Percentiles rank a stretch among this genome's conserved stretches.
Conservation (phyloP, 2,797 vertebrate genomes). For the Cryptoblepharus egeriae region DNA sequence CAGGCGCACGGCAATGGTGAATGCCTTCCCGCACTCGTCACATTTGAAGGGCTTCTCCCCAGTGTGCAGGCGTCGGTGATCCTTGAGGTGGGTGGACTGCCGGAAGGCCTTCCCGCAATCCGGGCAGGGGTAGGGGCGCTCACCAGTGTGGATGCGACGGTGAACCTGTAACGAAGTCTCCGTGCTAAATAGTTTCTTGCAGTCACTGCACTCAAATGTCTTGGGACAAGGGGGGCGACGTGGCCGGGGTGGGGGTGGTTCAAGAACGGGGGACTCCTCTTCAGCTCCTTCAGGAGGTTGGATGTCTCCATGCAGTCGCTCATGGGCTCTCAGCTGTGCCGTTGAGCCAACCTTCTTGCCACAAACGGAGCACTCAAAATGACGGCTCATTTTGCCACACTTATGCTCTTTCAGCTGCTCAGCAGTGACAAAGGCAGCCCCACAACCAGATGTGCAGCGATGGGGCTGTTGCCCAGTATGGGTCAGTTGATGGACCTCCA, state of each 20-base stretch:
- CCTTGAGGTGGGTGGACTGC: conserved; percentile 77
- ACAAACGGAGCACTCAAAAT: conserved; percentile 76
- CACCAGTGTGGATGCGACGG: conserved; percentile 74
- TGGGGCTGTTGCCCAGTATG: conserved; percentile 86
- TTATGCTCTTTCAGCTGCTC: conserved; percentile 85
- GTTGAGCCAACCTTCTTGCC: conserved; percentile 78
- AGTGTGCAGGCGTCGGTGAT: conserved; percentile 75
- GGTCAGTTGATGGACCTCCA: conserved; percentile 87
- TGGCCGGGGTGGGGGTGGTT: not conserved
- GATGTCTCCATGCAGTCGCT: conserved; percentile 80
- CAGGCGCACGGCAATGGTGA: conserved; percentile 88
- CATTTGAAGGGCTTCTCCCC: conserved; percentile 86
- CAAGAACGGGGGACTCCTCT: conserved; percentile 23
- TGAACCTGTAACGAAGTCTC: conserved; percentile 77
- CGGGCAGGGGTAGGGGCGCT: conserved; percentile 73
- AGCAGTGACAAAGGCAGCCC: conserved; percentile 85
- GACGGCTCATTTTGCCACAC: conserved; percentile 83
- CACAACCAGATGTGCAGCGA: conserved; percentile 79
- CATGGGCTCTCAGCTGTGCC: conserved; percentile 88
- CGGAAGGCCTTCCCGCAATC: conserved; percentile 77
- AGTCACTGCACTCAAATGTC: conserved; percentile 70
- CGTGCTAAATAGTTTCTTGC: conserved; percentile 77
- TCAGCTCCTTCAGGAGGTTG: conserved; percentile 64
- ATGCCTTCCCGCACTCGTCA: conserved; percentile 91
- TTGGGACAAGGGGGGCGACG: conserved; percentile 47